Conservation (phyloP, 2,113 vertebrate species). For the Anas platyrhynchos region DNA sequence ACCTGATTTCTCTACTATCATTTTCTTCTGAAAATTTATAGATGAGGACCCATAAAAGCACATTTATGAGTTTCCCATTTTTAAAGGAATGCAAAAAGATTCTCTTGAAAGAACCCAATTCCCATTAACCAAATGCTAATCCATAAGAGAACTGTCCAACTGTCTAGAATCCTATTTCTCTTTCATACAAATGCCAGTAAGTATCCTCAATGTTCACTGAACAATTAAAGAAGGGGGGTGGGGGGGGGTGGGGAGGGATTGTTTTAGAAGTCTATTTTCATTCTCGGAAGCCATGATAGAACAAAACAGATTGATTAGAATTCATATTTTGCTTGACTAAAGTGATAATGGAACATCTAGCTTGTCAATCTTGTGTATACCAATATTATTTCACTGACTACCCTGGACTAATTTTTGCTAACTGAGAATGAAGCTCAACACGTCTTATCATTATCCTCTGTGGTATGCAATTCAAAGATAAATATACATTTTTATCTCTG, state of each 20-base stretch:
- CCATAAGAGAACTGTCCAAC: neutral
- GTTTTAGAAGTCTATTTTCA: neutral
- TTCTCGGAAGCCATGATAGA: neutral
- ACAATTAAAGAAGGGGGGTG: neutral
- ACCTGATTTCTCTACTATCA: neutral
- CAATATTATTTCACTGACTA: neutral
- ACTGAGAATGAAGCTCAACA: neutral
- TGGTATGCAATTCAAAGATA: neutral
- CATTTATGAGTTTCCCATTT: neutral
- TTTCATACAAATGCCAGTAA: neutral
- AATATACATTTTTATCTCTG: conserved; percentile 5
- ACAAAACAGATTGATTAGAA: neutral
- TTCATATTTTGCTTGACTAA: neutral
- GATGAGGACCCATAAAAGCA: neutral
- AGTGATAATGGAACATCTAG: neutral
- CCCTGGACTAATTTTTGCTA: neutral
- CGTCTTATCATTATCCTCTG: neutral
- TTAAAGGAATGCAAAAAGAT: neutral
- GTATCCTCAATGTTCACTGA: neutral
- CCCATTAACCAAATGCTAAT: neutral
- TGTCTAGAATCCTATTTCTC: neutral
- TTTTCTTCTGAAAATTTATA: neutral
- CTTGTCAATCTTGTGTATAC: neutral
- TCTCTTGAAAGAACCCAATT: neutral
- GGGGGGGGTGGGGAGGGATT: rapidly evolving